These are phyloP conservation scores for Balaenoptera acutorostrata DNA, from an alignment of 2,113 vertebrate genomes.

Conservation along the genomic window DNA sequence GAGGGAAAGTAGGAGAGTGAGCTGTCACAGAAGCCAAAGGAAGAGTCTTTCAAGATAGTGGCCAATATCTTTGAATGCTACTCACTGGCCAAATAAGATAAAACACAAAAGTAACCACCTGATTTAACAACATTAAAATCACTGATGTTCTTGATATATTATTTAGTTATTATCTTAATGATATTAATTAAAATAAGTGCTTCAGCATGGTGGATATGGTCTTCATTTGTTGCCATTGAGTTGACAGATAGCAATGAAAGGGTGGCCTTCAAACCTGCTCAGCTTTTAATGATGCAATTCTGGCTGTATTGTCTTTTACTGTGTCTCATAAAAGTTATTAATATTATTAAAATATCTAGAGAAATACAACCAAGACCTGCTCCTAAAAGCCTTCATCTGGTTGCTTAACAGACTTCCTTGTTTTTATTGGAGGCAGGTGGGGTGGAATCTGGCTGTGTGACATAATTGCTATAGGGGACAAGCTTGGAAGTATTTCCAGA, in stretches of 20 bases:
- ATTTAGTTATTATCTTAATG: background rate
- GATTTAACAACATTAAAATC: background rate
- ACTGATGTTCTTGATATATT: background rate
- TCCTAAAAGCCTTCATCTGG: background rate
- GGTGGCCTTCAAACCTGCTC: background rate
- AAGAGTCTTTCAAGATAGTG: background rate
- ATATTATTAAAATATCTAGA: slow-evolving; percentile 1
- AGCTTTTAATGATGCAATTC: background rate
- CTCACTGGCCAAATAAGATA: background rate
- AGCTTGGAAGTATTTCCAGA: background rate
- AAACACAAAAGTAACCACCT: background rate
- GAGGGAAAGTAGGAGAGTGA: too few species aligned
- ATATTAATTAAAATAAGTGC: background rate
- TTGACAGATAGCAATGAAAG: background rate
- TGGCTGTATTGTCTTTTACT: background rate
- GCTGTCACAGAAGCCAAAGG: background rate
- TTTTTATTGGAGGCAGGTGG: background rate
- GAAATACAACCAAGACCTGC: background rate
- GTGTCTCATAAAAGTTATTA: slow-evolving; percentile 17
- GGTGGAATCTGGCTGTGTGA: background rate
- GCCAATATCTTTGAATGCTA: background rate
- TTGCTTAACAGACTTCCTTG: background rate
- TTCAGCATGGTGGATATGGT: background rate
- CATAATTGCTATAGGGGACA: background rate
- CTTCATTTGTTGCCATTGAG: background rate